Evolutionary conservation across 2,113 vertebrate species (phyloP), one percentile per base, ranked within the genome.

Genomic region (Myodes glareolus): DNA sequence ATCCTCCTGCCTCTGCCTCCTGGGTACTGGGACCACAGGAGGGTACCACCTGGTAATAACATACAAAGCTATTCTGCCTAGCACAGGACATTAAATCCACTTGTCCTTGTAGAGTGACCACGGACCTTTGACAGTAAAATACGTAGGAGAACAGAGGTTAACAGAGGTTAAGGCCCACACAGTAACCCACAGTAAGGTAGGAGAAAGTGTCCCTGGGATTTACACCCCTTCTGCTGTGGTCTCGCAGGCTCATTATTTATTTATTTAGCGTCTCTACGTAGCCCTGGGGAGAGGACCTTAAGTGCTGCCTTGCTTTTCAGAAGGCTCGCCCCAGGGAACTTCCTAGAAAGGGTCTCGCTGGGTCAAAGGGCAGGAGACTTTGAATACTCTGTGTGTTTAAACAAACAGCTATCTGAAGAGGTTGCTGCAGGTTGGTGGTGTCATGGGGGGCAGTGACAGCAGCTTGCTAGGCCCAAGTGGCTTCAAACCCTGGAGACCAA

Each of bases 331-430:
- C 7, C 17, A 31, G 67, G 31, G 42, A 63, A 42, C 63, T 70
- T 96, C 82, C 93, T 67, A 42, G 77, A 95, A 94, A 82, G 89
- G 77, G 47, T 81, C 72, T 92, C 25, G 0, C 63, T 90, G 93
- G 94, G 89, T 78, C 96, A 78, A 82, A 92, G 94, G 77, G 39
- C 29, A 50, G 2, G 33, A n/a, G 42, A 45, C 9, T 47, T 65
- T 81, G 61, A 81, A 87, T 31, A 39, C 42, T 81, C 90, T 10
- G 31, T 42, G 63, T n/a, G 27, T 23, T 16, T 6, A 14, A 39
- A 89, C 36, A 76, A 16, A 13, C 29, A 3, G 42, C 50, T 88
- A 73, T 55, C 84, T 58, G 11, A 55, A 78, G 76, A 86, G 47
- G 23, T 16, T 3, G 50, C 42, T 58, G 7, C 2, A 7, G 4